phyloP scores from a whole-genome alignment of 92 coral and sea anemone species.

The Porites divaricata region DNA sequence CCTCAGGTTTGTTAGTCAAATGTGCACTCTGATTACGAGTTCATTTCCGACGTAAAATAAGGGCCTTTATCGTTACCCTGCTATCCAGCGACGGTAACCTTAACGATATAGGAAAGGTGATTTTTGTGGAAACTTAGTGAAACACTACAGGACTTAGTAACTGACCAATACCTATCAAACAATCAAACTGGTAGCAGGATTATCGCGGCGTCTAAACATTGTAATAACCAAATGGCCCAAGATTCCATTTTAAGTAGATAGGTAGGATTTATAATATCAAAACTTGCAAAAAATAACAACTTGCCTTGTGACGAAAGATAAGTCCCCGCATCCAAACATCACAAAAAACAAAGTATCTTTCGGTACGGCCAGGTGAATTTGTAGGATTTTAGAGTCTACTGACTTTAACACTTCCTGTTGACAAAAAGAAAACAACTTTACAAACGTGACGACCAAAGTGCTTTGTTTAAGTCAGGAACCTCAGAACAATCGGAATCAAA shows the following conservation, averaged over 20 bases:
- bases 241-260: not conserved
- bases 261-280: no score
- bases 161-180: no score
- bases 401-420: conserved; percentile 56
- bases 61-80: no score
- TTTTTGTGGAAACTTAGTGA: no score
- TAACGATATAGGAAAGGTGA: no score
- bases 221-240: not conserved
- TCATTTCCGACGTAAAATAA: no score
- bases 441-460: not conserved
- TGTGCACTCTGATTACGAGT: no score
- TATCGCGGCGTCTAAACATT: no score
- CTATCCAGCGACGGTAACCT: no score
- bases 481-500: not conserved
- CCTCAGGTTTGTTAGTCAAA: no score
- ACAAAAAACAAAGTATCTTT: conserved; percentile 59
- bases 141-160: no score
- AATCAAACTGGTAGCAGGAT: no score
- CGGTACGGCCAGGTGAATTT: conserved; percentile 64
- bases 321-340: conserved; percentile 67
- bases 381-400: conserved; percentile 59
- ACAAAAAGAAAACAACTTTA: not conserved
- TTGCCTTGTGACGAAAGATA: conserved; percentile 54
- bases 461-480: not conserved
- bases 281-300: not conserved